Percentiles rank a stretch among this genome's conserved stretches.
Evolutionary conservation across 2,888 invertebrate species (phyloP).

Genomic region (Dilophus febrilis): DNA sequence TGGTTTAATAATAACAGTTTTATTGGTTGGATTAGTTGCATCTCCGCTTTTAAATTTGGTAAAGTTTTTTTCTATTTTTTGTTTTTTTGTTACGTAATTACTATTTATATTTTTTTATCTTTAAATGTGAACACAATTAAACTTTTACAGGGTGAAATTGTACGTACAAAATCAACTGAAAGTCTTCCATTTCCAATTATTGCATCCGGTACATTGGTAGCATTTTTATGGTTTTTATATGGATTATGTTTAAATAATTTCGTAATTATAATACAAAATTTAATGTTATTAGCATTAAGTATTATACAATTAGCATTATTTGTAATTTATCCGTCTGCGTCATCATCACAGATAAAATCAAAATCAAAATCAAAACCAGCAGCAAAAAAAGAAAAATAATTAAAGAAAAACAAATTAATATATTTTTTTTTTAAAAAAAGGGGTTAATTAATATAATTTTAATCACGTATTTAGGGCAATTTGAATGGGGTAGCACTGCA

Average conservation of each 20-base stretch:
- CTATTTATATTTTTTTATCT: neutral
- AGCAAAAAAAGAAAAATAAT: no score
- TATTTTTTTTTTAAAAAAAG: no score
- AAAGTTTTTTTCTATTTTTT: constrained; percentile 21
- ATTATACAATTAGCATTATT: constrained; percentile 48
- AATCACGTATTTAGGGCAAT: no score
- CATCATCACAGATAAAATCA: constrained; percentile 20
- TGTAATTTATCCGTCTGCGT: constrained; percentile 45
- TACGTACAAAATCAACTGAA: constrained; percentile 66
- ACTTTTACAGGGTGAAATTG: constrained; percentile 41
- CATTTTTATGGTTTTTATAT: constrained; percentile 23
- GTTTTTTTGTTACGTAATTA: neutral
- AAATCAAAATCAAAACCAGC: no score
- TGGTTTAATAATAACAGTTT: constrained; percentile 49
- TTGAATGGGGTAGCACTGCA: no score
- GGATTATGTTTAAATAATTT: constrained; percentile 24
- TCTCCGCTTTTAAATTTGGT: constrained; percentile 54
- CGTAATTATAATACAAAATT: constrained; percentile 40
- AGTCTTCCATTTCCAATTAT: constrained; percentile 79
- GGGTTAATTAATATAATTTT: no score
- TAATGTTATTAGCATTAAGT: constrained; percentile 42
- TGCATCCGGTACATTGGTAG: constrained; percentile 61
- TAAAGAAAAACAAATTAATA: no score
- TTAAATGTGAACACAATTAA: no score
- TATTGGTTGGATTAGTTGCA: constrained; percentile 48